Evolutionary conservation across 2,888 invertebrate species (phyloP).

Genomic region (Cryptops parisi): DNA sequence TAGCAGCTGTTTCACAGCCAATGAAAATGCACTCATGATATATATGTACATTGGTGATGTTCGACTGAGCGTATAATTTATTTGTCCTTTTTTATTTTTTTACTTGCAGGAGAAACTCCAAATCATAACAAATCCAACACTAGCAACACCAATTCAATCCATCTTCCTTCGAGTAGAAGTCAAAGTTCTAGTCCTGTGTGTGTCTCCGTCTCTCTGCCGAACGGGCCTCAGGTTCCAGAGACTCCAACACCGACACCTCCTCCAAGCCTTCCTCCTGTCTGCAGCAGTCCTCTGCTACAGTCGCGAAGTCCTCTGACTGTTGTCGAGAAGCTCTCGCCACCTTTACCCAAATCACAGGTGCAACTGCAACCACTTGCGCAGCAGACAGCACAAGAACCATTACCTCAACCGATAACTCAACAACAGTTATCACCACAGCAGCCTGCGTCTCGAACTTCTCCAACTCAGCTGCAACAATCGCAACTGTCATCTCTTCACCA

Average conservation of each 20-base stretch:
- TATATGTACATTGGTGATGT: too few species aligned
- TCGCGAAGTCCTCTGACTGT: not conserved
- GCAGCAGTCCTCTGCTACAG: not conserved
- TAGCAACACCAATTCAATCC: slow-evolving; percentile 3
- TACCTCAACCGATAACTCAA: slow-evolving; percentile 1
- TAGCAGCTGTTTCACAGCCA: too few species aligned
- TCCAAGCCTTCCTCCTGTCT: slow-evolving; percentile 11
- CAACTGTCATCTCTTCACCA: slow-evolving; percentile 1
- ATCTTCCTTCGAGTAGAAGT: not conserved
- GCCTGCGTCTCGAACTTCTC: not conserved
- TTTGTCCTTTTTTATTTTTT: not conserved
- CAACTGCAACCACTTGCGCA: not conserved
- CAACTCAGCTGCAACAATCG: slow-evolving; percentile 2
- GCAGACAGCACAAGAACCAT: slow-evolving; percentile 3
- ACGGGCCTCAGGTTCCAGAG: slow-evolving; percentile 15
- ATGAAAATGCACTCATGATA: too few species aligned
- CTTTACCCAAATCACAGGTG: not conserved
- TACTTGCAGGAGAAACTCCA: slow-evolving; percentile 15
- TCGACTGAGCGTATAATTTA: not conserved
- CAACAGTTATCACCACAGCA: slow-evolving; percentile 4
- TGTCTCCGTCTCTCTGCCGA: slow-evolving; percentile 8
- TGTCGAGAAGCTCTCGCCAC: not conserved
- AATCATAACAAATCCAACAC: slow-evolving; percentile 16
- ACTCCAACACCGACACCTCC: slow-evolving; percentile 11
- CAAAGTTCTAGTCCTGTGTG: slow-evolving; percentile 4